Base-by-base conservation (phyloP, 1,140 invertebrate species). In the Riptortus pedestris region DNA sequence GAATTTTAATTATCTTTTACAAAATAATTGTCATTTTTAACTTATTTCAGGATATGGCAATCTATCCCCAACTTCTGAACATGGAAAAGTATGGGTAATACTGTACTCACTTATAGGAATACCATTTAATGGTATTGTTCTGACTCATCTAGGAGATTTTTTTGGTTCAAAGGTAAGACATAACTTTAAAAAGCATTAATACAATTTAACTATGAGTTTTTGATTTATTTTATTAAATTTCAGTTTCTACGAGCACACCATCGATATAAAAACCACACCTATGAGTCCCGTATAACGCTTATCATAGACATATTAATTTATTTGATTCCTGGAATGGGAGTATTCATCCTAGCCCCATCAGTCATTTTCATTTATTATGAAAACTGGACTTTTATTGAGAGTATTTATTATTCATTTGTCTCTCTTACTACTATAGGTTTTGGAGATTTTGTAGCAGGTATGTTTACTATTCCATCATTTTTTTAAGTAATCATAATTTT, bases 1-100 rank as follows among this genome's bases (percentile, higher is more conserved):
- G n/a, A n/a, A n/a, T n/a, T n/a, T n/a, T n/a, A n/a, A n/a, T n/a
- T n/a, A n/a, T n/a, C n/a, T n/a, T n/a, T n/a, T n/a, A n/a, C n/a
- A n/a, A n/a, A n/a, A n/a, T n/a, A n/a, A n/a, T n/a, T n/a, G n/a
- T n/a, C n/a, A n/a, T n/a, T n/a, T n/a, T n/a, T n/a, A n/a, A n/a
- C n/a, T n/a, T n/a, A n/a, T n/a, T n/a, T n/a, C n/a, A 91, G 91
- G 91, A 58, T 93, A 93, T 74, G 90, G 91, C 57, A 92, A 93
- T 73, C 79, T 92, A 69, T 83, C 90, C 0, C 90, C 94, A 0
- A 92, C 91, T 11, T 93, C 89, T 1, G 80, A 82, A 62, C 75
- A 86, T 0, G 86, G 90, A 16, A 83, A 90, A 65, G 85, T 93
- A 58, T 79, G 96, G 38, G 93, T 93, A 79, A 95, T 97, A 69